Percentiles rank a stretch among this genome's conserved stretches.
phyloP scores from a whole-genome alignment of 2,113 vertebrate genomes.

The Gymnorhina tibicen region DNA sequence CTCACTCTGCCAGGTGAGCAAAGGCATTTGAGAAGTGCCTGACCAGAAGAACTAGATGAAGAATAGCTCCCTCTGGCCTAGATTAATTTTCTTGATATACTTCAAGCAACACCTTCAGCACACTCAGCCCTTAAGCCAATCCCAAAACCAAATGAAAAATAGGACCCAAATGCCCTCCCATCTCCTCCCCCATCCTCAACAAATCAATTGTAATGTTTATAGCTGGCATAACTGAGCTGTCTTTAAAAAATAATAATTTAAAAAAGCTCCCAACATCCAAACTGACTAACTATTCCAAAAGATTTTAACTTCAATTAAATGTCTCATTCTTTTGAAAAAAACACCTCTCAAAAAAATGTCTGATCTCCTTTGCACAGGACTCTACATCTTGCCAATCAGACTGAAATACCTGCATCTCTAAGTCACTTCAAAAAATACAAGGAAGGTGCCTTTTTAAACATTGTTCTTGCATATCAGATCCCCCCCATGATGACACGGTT shows the following conservation, averaged over 20 bases:
- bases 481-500: background rate
- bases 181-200: background rate
- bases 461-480: constrained; percentile 2
- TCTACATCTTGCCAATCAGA: constrained; percentile 5
- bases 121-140: background rate
- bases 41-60: background rate
- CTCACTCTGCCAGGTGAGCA: background rate
- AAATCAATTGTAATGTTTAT: background rate
- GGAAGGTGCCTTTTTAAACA: background rate
- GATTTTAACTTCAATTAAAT: background rate
- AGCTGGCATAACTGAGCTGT: background rate
- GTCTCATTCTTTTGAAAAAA: background rate
- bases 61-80: background rate
- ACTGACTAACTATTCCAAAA: background rate
- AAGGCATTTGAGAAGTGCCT: background rate
- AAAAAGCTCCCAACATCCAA: background rate
- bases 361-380: background rate
- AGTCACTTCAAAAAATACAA: background rate
- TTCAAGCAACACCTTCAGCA: background rate
- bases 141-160: background rate
- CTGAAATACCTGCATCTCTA: background rate
- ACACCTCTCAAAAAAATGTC: background rate
- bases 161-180: background rate
- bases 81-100: background rate
- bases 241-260: background rate